Evolutionary conservation across 1,140 invertebrate genomes (phyloP).

Genomic region (Melipona quadrifasciata): DNA sequence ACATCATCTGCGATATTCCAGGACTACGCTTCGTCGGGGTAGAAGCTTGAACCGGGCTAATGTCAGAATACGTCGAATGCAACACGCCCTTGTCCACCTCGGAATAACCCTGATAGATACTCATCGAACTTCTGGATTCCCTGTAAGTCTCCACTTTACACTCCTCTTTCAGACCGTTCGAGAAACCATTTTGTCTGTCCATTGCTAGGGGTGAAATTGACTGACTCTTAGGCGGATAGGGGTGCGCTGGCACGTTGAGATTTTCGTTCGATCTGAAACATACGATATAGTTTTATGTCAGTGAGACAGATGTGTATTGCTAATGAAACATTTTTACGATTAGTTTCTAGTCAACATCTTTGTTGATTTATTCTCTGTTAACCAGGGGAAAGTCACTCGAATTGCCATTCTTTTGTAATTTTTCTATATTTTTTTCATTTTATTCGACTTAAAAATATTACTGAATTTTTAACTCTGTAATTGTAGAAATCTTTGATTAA

Average conservation of each 20-base stretch:
- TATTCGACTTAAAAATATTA: neutral
- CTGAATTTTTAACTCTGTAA: neutral
- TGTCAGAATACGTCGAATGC: slow-evolving; percentile 65
- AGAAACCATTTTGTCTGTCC: slow-evolving; percentile 79
- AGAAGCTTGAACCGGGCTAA: slow-evolving; percentile 72
- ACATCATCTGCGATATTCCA: slow-evolving; percentile 65
- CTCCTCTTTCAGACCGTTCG: slow-evolving; percentile 76
- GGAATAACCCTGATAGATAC: slow-evolving; percentile 70
- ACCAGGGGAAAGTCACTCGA: no score
- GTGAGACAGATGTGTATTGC: no score
- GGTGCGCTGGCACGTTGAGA: slow-evolving; percentile 70
- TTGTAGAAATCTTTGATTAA: neutral
- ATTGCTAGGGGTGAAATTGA: slow-evolving; percentile 80
- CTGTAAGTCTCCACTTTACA: slow-evolving; percentile 74
- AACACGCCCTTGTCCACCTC: slow-evolving; percentile 76
- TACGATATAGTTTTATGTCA: neutral
- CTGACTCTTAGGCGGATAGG: slow-evolving; percentile 75
- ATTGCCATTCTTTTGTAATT: no score
- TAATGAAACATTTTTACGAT: no score
- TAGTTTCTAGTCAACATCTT: no score
- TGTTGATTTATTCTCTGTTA: no score
- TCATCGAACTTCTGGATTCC: slow-evolving; percentile 69
- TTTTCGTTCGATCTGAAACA: slow-evolving; percentile 76
- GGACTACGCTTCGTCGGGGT: slow-evolving; percentile 68
- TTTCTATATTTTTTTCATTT: neutral